Evolutionary conservation across 1,140 invertebrate species (phyloP), one percentile per base, ranked within the genome.

Genomic region (Drosophila persimilis): DNA sequence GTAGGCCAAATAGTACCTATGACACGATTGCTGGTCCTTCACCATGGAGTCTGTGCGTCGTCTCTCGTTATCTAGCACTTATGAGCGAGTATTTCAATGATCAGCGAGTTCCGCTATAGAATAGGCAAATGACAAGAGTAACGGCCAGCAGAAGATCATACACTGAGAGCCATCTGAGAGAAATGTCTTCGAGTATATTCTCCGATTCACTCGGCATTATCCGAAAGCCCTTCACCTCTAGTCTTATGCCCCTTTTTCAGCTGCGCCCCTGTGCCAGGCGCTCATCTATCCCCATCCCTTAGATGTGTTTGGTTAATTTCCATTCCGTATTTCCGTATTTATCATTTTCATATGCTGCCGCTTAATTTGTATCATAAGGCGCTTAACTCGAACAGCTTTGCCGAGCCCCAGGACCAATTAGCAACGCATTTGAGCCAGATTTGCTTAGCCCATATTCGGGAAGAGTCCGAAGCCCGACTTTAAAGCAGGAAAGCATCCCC

Each of bases 311-410:
- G 35, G 39, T 61, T 70, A 22, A 48, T 78, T 70, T 74, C 45
- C 75, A 83, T 75, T 86, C 35, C 73, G 74, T 74, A 85, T 85
- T 75, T 86, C 35, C 73, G 74, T 74, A 85, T 85, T 80, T 77
- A 74, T 85, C 81, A 86, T 64, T 76, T 77, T 86, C 81, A 86
- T 81, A 81, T 85, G 81, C 64, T 86, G 77, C 63, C 26, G 47
- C 55, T 47, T 22, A 62, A 48, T 59, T 60, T 63, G 39, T 56
- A 52, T 51, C 54, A 13, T 84, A 86, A 85, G 69, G 69, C 69
- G 80, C 73, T 85, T 85, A 86, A 69, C 39, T 59, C 59, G 48
- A 53, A 54, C 58, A 67, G 72, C 48, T 47, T 48, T 45, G 58
- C 52, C 20, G 9, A 13, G 11, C 11, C 3, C 11, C 35, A 4